Conservation (phyloP, 2,113 vertebrate species). For the Aplodontia rufa region DNA sequence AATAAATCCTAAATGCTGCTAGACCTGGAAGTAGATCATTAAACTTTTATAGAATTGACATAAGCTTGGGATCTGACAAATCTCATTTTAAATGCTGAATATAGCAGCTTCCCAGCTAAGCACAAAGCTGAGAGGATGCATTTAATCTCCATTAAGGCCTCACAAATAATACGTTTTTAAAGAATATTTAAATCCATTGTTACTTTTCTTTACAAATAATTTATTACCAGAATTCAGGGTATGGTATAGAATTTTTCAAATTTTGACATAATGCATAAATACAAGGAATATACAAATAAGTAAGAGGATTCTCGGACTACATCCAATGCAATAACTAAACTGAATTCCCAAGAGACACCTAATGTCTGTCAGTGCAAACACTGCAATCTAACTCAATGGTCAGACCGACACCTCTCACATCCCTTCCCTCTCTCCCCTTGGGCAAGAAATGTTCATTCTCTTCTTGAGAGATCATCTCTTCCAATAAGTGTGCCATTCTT, state of each 20-base stretch:
- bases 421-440: not conserved
- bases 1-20: slow-evolving; percentile 78
- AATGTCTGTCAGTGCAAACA: slow-evolving; percentile 22
- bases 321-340: slow-evolving; percentile 5
- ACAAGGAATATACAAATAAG: slow-evolving; percentile 28
- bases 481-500: slow-evolving; percentile 71
- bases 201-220: slow-evolving; percentile 40
- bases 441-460: slow-evolving; percentile 67
- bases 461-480: slow-evolving; percentile 70
- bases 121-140: slow-evolving; percentile 41
- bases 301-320: slow-evolving; percentile 34
- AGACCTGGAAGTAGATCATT: slow-evolving; percentile 80
- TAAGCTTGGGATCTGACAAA: slow-evolving; percentile 75
- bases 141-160: slow-evolving; percentile 69
- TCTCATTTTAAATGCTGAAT: slow-evolving; percentile 76
- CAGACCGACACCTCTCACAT: not conserved
- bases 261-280: slow-evolving; percentile 21
- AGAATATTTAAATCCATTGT: slow-evolving; percentile 59
- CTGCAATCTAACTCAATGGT: not conserved
- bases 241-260: slow-evolving; percentile 51
- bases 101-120: slow-evolving; percentile 60
- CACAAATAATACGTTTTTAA: slow-evolving; percentile 62
- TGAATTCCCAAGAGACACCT: slow-evolving; percentile 47
- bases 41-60: slow-evolving; percentile 78
- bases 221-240: slow-evolving; percentile 16